These are phyloP conservation scores for Dicaeum eximium DNA, from an alignment of 2,113 vertebrate genomes.

Conservation along the genomic window DNA sequence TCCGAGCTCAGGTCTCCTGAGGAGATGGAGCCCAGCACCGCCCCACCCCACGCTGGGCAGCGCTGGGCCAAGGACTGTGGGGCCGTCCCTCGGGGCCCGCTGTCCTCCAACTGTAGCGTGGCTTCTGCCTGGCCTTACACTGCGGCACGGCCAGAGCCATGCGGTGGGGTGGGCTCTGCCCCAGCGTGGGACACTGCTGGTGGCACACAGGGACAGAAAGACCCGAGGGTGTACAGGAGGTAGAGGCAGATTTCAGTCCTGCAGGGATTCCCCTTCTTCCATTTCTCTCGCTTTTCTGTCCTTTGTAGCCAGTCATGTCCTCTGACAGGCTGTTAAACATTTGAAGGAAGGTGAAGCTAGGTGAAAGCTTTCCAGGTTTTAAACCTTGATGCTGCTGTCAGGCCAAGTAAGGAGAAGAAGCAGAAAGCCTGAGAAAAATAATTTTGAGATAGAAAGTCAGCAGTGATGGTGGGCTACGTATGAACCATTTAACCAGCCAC, in stretches of 20 bases:
- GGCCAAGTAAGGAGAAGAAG: neutral
- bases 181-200: fast-evolving
- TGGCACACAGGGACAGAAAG: neutral
- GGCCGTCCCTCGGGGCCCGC: fast-evolving
- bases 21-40: neutral
- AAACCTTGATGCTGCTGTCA: neutral
- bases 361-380: neutral
- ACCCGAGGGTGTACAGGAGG: neutral
- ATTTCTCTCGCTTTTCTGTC: neutral
- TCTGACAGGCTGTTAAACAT: neutral
- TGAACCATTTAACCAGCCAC: fast-evolving
- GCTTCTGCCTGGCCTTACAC: neutral
- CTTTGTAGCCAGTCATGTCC: fast-evolving
- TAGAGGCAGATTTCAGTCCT: neutral
- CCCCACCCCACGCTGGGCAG: fast-evolving
- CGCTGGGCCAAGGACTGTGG: fast-evolving
- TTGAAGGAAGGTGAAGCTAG: neutral
- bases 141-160: fast-evolving
- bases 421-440: neutral
- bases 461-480: neutral
- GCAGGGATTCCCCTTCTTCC: neutral
- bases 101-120: neutral
- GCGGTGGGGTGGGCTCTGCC: fast-evolving
- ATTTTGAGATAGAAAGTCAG: neutral
- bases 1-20: neutral